Conservation (phyloP, 1,140 invertebrate species). For the Hyphantria cunea region DNA sequence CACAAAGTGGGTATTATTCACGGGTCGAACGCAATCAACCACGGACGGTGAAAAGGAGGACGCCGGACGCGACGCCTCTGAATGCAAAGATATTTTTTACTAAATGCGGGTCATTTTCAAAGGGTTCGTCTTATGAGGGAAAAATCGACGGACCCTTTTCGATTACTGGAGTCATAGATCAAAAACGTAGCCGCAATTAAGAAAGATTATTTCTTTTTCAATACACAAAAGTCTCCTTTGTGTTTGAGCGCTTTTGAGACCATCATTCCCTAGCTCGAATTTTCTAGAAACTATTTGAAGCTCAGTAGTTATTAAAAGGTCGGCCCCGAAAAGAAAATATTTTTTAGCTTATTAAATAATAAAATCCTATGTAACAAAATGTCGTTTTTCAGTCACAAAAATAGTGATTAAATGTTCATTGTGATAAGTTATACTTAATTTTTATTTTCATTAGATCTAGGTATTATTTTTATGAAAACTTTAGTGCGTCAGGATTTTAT, state of each 20-base stretch:
- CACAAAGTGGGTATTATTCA: constrained; percentile 76
- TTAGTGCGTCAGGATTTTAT: no score
- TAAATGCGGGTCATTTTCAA: constrained; percentile 70
- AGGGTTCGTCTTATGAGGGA: constrained; percentile 67
- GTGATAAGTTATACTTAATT: no score
- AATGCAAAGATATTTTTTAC: constrained; percentile 77
- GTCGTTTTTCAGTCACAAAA: no score
- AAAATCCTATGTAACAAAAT: no score
- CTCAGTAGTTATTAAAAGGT: constrained; percentile 5
- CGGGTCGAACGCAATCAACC: constrained; percentile 55
- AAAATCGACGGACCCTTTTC: constrained; percentile 68
- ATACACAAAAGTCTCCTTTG: constrained; percentile 32
- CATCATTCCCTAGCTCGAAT: constrained; percentile 18
- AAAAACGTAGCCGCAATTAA: constrained; percentile 60
- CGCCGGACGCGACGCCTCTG: constrained; percentile 61
- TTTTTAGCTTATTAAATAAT: no score
- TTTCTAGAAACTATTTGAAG: constrained; percentile 25
- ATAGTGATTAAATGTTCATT: no score
- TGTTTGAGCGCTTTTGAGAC: constrained; percentile 20
- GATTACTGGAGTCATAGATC: constrained; percentile 59
- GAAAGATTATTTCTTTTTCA: constrained; percentile 49
- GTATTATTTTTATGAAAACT: no score
- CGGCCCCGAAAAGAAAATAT: background rate
- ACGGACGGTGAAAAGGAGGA: constrained; percentile 42
- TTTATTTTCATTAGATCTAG: no score